A percentile compares a stretch with the other conserved stretches of the same genome.
These are phyloP conservation scores for Eufriesea mexicana DNA, from an alignment of 1,140 invertebrate species.

Conservation along the genomic window DNA sequence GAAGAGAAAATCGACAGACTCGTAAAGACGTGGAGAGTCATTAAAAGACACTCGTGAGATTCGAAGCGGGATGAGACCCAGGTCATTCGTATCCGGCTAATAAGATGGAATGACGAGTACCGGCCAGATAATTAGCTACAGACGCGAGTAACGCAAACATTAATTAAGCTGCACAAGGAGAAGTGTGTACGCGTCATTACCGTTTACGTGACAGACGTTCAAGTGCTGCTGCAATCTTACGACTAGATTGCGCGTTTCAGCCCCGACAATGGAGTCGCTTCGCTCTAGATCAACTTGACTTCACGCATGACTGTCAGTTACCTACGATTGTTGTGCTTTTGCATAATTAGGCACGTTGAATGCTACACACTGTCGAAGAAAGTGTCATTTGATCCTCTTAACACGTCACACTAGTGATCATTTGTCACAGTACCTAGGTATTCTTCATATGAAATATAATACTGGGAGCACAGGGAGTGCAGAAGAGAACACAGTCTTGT, in stretches of 20 bases:
- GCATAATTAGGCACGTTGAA: too few species aligned
- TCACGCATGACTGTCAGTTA: neutral
- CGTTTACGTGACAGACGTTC: neutral
- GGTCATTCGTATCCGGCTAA: conserved; percentile 35
- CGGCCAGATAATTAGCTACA: conserved; percentile 61
- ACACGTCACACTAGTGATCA: too few species aligned
- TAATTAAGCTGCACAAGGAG: conserved; percentile 62
- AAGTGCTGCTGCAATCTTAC: neutral
- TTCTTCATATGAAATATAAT: too few species aligned
- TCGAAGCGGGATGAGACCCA: neutral
- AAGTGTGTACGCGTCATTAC: conserved; percentile 1
- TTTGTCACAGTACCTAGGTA: too few species aligned
- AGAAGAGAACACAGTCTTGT: too few species aligned
- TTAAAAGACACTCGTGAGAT: conserved; percentile 43
- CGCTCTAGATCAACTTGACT: neutral
- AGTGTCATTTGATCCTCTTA: too few species aligned
- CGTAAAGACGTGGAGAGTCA: conserved; percentile 34
- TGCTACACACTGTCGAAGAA: too few species aligned
- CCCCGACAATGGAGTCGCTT: neutral
- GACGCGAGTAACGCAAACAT: conserved; percentile 62
- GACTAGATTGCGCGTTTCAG: neutral
- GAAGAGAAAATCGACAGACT: conserved; percentile 29
- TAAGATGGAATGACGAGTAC: conserved; percentile 55
- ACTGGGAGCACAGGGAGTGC: too few species aligned
- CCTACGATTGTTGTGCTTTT: too few species aligned